Base-by-base conservation (phyloP, 2,888 invertebrate genomes). In the Encarsia formosa region DNA sequence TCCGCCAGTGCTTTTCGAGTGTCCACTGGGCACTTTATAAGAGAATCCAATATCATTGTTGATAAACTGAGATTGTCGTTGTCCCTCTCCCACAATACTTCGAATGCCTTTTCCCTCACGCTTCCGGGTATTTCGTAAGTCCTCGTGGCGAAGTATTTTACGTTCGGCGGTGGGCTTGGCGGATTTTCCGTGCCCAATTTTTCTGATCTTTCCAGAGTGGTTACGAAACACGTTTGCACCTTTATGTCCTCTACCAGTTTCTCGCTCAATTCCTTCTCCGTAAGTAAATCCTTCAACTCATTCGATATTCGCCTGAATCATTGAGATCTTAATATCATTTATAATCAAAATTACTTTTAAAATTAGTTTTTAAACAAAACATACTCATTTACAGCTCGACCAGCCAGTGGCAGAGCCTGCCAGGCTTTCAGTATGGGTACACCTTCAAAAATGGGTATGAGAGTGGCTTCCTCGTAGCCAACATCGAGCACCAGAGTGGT, bases 161-260 rank as follows among this genome's bases (percentile, higher is more conserved):
- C 81, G 57, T 80, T 78, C 1, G 84, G 85, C 41, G 82, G 78
- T 15, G 81, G 75, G 34, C 70, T 64, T 49, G 79, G 77, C 24
- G 79, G 73, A 54, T 77, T 67, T 9, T 72, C 69, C 2, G 76
- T 69, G 40, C 69, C 68, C 63, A 81, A 75, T 63, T 78, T 78
- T 57, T 78, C 75, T 2, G 88, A 85, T 60, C 93, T 80, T 45
- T 82, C 81, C 29, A 83, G 78, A 26, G 81, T 85, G 2, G 90
- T 89, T 15, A 94, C 91, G 77, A 96, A 93, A 71, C 95, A 95
- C 18, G 89, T 86, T 59, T 91, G 82, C 16, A 91, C 88, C 84
- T 76, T 67, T 29, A 83, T 78, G 62, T 83, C 81, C 71, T 83
- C 83, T 6, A 82, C 62, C 19, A 77, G 64, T 31, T 63, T 67